Evolutionary conservation across 2,113 vertebrate genomes (phyloP).

Genomic region (Lota lota): DNA sequence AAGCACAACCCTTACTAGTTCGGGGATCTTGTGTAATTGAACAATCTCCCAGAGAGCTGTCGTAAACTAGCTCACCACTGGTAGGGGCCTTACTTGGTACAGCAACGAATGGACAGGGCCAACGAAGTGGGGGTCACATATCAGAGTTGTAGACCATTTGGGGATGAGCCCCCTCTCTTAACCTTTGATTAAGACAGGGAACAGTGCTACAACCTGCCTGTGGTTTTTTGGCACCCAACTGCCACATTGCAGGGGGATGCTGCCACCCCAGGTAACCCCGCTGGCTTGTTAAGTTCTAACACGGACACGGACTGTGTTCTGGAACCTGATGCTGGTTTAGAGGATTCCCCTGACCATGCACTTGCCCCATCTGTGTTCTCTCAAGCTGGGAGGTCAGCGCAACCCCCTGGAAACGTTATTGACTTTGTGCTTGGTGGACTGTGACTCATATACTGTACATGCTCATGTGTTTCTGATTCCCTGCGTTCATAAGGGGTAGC

Average conservation of each 20-base stretch:
- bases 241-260: not conserved
- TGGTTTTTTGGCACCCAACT: not conserved
- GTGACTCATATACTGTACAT: too few species aligned
- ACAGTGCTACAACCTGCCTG: not conserved
- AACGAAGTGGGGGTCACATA: constrained; percentile 1
- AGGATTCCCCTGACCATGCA: not conserved
- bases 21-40: not conserved
- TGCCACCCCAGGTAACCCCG: not conserved
- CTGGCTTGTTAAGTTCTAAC: not conserved
- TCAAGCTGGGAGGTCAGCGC: too few species aligned
- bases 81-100: not conserved
- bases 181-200: not conserved
- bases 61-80: not conserved
- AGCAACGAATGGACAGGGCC: not conserved
- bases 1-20: not conserved
- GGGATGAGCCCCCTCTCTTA: not conserved
- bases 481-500: not conserved
- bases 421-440: too few species aligned
- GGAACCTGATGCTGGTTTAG: not conserved
- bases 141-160: constrained; percentile 1
- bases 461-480: not conserved
- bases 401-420: too few species aligned
- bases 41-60: not conserved
- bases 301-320: not conserved
- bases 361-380: not conserved